Evolutionary conservation across 2,888 invertebrate species (phyloP), one percentile per base, ranked within the genome.

Genomic region (Gerosis bhagava): DNA sequence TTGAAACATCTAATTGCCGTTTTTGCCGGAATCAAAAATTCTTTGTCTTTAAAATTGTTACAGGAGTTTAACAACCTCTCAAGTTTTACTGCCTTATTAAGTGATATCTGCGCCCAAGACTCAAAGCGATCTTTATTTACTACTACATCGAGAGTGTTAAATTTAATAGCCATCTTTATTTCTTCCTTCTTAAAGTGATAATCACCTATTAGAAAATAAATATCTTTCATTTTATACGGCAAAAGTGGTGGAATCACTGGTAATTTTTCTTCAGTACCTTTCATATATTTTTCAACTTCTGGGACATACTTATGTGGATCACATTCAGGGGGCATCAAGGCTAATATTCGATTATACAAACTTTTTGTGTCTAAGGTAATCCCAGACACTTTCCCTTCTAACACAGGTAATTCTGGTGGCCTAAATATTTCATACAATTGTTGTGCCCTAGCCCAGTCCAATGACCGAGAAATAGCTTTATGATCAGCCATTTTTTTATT

Each of bases 161-260:
- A 97, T 65, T 94, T 94, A 2, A 95, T 91, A 7, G 97, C 95
- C 68, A 93, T 91, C 17, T 97, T 95, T 68, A 92, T 91, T 16
- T 97, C 96, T 60, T 94, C 93, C 67, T 93, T 95, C 77, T 98
- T 98, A 67, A 98, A 97, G 77, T 97, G 94, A 77, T 94, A 96
- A 83, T 98, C 98, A 1, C 94, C 98, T 15, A 98, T 81, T n/a
- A 98, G 84, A 71, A 97, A 98, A 74, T 95, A 98, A 48, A 97
- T 92, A 41, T 94, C 93, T 24, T 92, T 91, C 65, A 94, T 90
- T 70, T 92, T 90, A 54, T 87, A 89, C 0, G 93, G 92, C 34
- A 93, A 61, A 3, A 88, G 66, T 45, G 83, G 78, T 24, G 84
- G 86, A n/a, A 91, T 76, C 2, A 63, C 66, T 0, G 94, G 93